These are phyloP conservation scores for Emys orbicularis DNA, from an alignment of 2,797 vertebrate genomes.

Conservation along the genomic window DNA sequence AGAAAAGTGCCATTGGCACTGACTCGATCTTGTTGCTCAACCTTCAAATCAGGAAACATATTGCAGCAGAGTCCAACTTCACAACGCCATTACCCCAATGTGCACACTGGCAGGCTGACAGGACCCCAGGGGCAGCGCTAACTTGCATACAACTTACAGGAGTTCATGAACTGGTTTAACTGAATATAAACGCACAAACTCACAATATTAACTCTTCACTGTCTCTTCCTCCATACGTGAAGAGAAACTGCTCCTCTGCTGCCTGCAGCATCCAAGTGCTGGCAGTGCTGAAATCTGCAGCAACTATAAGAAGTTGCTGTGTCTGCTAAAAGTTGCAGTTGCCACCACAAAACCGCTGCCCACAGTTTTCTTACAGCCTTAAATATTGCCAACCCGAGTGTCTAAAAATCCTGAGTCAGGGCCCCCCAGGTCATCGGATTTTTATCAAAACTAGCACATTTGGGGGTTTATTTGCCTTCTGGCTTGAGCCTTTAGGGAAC, in stretches of 20 bases:
- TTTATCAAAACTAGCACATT: not conserved
- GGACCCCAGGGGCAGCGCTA: not conserved
- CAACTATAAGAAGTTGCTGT: not conserved
- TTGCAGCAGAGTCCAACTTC: not conserved
- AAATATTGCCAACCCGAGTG: not conserved
- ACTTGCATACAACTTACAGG: not conserved
- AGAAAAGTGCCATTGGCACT: not conserved
- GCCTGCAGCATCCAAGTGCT: not conserved
- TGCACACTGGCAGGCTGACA: not conserved
- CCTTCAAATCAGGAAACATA: not conserved
- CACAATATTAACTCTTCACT: not conserved
- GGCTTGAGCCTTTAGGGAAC: not conserved
- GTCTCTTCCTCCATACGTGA: not conserved
- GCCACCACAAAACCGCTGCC: not conserved
- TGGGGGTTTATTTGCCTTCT: not conserved
- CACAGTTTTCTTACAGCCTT: not conserved
- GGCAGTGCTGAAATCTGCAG: not conserved
- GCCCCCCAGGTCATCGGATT: not conserved
- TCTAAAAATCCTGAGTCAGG: not conserved
- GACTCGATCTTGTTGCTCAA: not conserved
- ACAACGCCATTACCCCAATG: not conserved
- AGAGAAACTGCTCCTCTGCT: not conserved
- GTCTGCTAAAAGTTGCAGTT: not conserved
- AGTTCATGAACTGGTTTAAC: not conserved
- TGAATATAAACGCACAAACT: not conserved